Conservation (phyloP, 2,797 vertebrate genomes). For the Salmo trutta region DNA sequence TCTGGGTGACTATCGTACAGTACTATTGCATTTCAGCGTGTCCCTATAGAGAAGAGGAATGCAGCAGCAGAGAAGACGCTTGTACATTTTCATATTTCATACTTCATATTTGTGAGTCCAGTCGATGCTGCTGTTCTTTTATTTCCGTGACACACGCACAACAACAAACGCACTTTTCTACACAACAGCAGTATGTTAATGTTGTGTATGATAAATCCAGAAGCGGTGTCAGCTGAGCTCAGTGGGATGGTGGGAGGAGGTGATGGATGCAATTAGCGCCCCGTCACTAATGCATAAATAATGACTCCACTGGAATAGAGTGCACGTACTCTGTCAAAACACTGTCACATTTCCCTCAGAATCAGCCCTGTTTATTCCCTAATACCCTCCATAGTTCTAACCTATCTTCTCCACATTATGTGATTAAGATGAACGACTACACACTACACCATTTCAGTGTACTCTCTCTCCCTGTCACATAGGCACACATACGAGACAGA, state of each 20-base stretch:
- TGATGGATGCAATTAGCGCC: constrained; percentile 73
- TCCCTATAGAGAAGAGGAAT: neutral
- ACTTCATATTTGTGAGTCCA: neutral
- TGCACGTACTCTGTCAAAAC: constrained; percentile 52
- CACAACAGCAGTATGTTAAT: constrained; percentile 47
- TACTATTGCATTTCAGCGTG: constrained; percentile 8
- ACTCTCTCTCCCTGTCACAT: no score
- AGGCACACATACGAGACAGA: no score
- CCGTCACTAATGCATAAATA: constrained; percentile 72
- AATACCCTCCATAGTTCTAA: neutral
- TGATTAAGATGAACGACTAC: constrained; percentile 3
- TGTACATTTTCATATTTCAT: constrained; percentile 40
- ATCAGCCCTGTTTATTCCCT: constrained; percentile 23
- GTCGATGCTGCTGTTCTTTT: constrained; percentile 1
- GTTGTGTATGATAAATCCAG: constrained; percentile 45
- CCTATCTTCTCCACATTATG: neutral
- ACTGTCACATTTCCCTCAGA: constrained; percentile 41
- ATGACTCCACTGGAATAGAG: constrained; percentile 56
- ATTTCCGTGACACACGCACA: neutral
- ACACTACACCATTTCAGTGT: neutral
- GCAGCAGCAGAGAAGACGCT: constrained; percentile 1
- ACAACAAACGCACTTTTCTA: neutral
- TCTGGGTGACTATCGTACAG: constrained; percentile 7
- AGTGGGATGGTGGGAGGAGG: constrained; percentile 29
- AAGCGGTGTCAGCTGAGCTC: constrained; percentile 48